These are phyloP conservation scores for Amphibalanus amphitrite DNA, from an alignment of 1,140 invertebrate species.

Conservation along the genomic window DNA sequence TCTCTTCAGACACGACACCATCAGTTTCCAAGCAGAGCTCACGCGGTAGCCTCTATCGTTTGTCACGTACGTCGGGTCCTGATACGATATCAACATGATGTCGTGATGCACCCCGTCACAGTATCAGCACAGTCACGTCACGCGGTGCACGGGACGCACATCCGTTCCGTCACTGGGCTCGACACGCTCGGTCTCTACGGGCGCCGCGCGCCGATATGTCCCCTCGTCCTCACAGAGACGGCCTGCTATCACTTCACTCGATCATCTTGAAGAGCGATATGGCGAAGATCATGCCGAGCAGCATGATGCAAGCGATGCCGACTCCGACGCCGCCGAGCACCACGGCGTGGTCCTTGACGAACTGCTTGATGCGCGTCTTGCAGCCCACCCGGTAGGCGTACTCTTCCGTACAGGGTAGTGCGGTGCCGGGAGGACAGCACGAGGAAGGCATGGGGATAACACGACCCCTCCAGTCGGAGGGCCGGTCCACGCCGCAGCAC, in stretches of 20 bases:
- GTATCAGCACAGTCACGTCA: too few relatives aligned
- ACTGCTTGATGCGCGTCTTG: constrained; percentile 43
- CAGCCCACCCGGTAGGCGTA: constrained; percentile 55
- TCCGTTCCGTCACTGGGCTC: too few relatives aligned
- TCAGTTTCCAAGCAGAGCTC: too few relatives aligned
- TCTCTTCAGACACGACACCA: too few relatives aligned
- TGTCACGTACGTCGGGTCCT: too few relatives aligned
- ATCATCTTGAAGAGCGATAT: constrained; percentile 24
- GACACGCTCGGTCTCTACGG: too few relatives aligned
- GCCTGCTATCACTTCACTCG: constrained; percentile 6
- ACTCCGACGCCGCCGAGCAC: constrained; percentile 60
- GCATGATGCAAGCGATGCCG: constrained; percentile 55
- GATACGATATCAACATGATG: too few relatives aligned
- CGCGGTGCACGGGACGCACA: too few relatives aligned
- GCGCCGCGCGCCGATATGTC: too few relatives aligned
- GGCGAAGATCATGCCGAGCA: constrained; percentile 24
- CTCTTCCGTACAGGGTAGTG: constrained; percentile 26
- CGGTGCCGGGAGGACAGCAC: not conserved
- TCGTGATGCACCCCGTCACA: too few relatives aligned
- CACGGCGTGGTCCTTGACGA: constrained; percentile 54
- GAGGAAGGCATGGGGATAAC: not conserved
- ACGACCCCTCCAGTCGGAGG: constrained; percentile 42
- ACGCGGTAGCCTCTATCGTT: too few relatives aligned
- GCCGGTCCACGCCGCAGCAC: constrained; percentile 61
- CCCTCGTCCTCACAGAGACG: too few relatives aligned